These are phyloP conservation scores for Lithophane socia DNA, from an alignment of 2,888 invertebrate genomes.

Conservation along the genomic window DNA sequence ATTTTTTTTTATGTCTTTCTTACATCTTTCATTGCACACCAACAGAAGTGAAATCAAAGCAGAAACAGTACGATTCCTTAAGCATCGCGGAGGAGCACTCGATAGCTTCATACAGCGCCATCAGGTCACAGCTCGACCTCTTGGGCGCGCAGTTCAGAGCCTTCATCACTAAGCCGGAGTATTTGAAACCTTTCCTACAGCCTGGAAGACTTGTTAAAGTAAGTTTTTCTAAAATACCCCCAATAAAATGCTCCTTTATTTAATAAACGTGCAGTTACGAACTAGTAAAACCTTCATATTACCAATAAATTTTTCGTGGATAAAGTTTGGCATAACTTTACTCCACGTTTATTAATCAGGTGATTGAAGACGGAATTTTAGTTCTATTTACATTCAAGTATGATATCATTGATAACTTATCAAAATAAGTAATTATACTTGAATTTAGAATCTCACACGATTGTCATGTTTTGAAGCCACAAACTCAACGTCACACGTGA, in stretches of 20 bases:
- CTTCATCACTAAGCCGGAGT: slow-evolving; percentile 96
- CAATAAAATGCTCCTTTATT: no score
- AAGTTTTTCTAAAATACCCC: slow-evolving; percentile 35
- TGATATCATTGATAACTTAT: neutral
- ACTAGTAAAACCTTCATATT: neutral
- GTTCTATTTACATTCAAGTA: neutral
- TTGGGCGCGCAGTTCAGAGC: slow-evolving; percentile 94
- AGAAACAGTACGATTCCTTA: slow-evolving; percentile 92
- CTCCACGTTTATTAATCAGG: no score
- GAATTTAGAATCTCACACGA: neutral
- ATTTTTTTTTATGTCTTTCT: neutral
- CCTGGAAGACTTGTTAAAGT: slow-evolving; percentile 98
- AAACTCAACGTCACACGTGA: neutral
- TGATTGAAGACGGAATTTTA: neutral
- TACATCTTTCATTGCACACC: neutral
- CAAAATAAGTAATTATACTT: neutral
- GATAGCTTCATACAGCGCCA: slow-evolving; percentile 95
- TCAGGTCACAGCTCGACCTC: slow-evolving; percentile 94
- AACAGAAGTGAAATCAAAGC: slow-evolving; percentile 92
- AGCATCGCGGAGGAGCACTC: slow-evolving; percentile 93
- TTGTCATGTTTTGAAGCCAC: neutral
- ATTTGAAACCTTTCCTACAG: slow-evolving; percentile 98
- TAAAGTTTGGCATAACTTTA: neutral
- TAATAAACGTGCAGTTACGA: neutral
- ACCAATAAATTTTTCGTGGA: neutral